A percentile compares a stretch with the other conserved stretches of the same genome.
Conservation (phyloP, 2,797 vertebrate species). For the Pipistrellus kuhlii region DNA sequence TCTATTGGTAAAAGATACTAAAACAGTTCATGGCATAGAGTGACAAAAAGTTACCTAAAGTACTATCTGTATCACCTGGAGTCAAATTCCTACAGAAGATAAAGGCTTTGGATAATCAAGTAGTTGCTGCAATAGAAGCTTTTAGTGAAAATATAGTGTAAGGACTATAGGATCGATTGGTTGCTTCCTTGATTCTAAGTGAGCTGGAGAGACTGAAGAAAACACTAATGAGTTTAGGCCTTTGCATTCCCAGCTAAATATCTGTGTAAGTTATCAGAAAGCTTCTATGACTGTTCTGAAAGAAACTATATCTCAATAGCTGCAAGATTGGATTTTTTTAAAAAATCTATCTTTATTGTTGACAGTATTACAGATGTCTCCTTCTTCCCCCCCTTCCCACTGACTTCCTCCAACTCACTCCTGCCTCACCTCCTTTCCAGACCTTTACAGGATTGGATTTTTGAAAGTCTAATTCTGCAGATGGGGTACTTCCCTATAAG, state of each 20-base stretch:
- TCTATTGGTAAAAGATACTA: neutral
- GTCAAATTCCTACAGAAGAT: neutral
- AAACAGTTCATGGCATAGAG: neutral
- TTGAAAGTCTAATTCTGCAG: neutral
- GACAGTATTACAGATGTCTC: no score
- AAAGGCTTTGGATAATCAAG: neutral
- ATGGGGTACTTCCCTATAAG: neutral
- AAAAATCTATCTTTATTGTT: neutral
- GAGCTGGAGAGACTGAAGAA: neutral
- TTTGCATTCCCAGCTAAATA: constrained; percentile 3
- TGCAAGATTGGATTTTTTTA: neutral
- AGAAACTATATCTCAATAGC: neutral
- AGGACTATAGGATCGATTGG: neutral
- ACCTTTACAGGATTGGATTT: neutral
- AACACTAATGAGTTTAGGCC: neutral
- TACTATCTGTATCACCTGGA: neutral
- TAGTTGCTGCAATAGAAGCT: neutral
- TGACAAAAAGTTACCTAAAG: neutral
- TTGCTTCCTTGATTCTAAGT: neutral
- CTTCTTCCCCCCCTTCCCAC: no score
- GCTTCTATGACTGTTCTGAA: neutral
- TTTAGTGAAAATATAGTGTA: neutral
- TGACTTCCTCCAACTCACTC: no score
- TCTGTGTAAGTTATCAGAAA: constrained; percentile 1
- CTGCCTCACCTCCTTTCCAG: no score